Evolutionary conservation across 1,140 invertebrate species (phyloP), one percentile per base, ranked within the genome.

Genomic region (Akabosia matsudoensis): DNA sequence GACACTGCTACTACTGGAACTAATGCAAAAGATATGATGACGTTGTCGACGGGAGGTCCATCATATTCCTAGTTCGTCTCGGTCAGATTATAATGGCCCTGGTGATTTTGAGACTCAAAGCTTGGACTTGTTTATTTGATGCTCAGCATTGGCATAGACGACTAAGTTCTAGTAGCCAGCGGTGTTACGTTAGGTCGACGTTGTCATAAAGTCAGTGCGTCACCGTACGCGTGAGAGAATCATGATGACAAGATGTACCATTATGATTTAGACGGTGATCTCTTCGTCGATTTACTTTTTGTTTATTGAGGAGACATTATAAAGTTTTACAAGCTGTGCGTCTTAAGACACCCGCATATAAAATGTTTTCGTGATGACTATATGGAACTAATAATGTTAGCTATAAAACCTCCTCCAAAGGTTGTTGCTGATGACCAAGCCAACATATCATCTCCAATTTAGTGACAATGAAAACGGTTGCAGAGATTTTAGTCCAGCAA

Each of bases 61-160:
- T 67, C 13, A 61, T 61, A 61, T 61, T 61, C 54, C 54, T 61
- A 30, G 61, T 67, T 67, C 61, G 61, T 67, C 61, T 67, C 61
- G 61, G 61, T 67, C 24, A 67, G 61, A 67, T 67, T 30, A 30
- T 67, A 67, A 67, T 67, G n/a, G 31, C 31, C 13, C 13, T 61
- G 54, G 24, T 61, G 54, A 10, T 61, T 13, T n/a, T n/a, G 54
- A 61, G 13, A 22, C 13, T n/a, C n/a, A n/a, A n/a, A n/a, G n/a
- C n/a, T n/a, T n/a, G n/a, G n/a, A n/a, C n/a, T n/a, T n/a, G n/a
- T n/a, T n/a, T n/a, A n/a, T n/a, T n/a, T n/a, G n/a, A n/a, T n/a
- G n/a, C n/a, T n/a, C n/a, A n/a, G n/a, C n/a, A n/a, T n/a, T n/a
- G n/a, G n/a, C n/a, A n/a, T n/a, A n/a, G n/a, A n/a, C n/a, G n/a